Base-by-base conservation (phyloP, 1,140 invertebrate genomes). In the Drosophila sulfurigaster region DNA sequence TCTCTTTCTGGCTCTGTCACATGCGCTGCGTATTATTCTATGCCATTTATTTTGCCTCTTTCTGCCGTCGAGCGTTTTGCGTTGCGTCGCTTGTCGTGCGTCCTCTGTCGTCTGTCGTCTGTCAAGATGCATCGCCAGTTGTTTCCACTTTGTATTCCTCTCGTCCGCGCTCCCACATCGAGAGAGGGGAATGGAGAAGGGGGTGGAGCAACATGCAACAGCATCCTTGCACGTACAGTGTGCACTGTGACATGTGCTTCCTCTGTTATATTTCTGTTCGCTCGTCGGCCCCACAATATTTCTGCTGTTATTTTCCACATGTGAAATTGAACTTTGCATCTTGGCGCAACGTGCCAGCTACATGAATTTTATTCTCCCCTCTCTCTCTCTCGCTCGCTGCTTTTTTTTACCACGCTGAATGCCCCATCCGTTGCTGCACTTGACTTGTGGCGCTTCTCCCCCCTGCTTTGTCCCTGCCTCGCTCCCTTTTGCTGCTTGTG, bases 241-340 rank as follows among this genome's bases (percentile, higher is more conserved):
- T 54, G 62, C 62, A 65, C 48, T 75, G 80, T 87, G 83, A 87
- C 83, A 87, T 87, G 83, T 87, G 83, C 83, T 87, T 87, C 83
- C 83, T 87, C 83, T 88, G 77, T 80, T 88, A 68, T 82, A 87
- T 87, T 88, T 88, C 62, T 41, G 73, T 79, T 51, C 43, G 51
- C 20, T 30, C 72, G 32, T 38, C 35, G 7, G 52, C 63, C 76
- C 76, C 51, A 76, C 60, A 70, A 78, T 75, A 76, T 74, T 54
- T 75, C 62, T 66, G 62, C 77, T 88, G 77, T 72, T 83, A 88
- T 88, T 83, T 88, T 87, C 83, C 74, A 88, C 83, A 87, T 87
- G 83, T 87, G 83, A 83, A 87, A 87, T 88, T 87, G 83, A 87
- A 87, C 83, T 87, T 87, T 87, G 83, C 83, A 88, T 87, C 83